Conservation (phyloP, 2,113 vertebrate genomes). For the Rhea americana region DNA sequence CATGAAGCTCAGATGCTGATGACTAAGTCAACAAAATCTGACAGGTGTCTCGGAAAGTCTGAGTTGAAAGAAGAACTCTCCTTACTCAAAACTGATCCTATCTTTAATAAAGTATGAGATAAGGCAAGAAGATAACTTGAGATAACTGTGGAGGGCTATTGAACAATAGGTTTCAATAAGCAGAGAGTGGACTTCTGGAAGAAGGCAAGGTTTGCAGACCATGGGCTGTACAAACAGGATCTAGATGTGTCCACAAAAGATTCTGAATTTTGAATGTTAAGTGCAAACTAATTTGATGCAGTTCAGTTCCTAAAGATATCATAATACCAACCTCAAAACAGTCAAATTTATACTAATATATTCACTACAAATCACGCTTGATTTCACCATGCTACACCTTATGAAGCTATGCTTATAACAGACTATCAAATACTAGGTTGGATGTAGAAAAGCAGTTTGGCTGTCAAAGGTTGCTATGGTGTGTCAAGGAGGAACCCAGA, state of each 20-base stretch:
- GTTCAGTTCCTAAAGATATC: background rate
- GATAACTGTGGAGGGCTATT: background rate
- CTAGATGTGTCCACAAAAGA: background rate
- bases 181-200: background rate
- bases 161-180: background rate
- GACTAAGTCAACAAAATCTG: background rate
- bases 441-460: background rate
- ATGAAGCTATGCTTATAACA: background rate
- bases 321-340: background rate
- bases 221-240: background rate
- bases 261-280: background rate
- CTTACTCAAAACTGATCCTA: slow-evolving; percentile 22
- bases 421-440: background rate
- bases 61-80: slow-evolving; percentile 10
- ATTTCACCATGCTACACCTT: background rate
- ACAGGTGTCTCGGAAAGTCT: slow-evolving; percentile 44
- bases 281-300: background rate
- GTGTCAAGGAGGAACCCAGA: background rate
- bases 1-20: background rate
- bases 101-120: background rate
- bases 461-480: background rate
- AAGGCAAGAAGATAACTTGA: background rate
- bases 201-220: background rate
- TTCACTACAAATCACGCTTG: background rate
- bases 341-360: background rate